These are phyloP conservation scores for Hepsetus odoe DNA, from an alignment of 2,113 vertebrate species.

Conservation along the genomic window DNA sequence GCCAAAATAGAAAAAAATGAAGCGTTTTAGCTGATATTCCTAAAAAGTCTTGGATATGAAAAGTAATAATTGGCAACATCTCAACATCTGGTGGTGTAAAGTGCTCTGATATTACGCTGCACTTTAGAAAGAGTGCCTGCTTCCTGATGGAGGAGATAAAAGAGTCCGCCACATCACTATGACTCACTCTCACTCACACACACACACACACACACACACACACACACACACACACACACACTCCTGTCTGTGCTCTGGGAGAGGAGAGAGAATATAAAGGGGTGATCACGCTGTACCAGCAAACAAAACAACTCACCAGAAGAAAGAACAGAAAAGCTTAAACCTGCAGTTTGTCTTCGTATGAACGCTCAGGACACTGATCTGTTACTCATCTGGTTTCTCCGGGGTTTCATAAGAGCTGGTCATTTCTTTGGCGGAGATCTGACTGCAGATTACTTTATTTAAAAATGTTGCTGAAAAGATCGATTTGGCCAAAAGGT, in stretches of 20 bases:
- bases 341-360: not conserved
- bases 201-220: conserved; percentile 1
- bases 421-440: too few relatives aligned
- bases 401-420: too few relatives aligned
- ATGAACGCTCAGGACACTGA: too few relatives aligned
- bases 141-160: conserved; percentile 30
- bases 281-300: not conserved
- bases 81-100: too few relatives aligned
- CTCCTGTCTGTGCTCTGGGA: not conserved
- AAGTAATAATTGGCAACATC: too few relatives aligned
- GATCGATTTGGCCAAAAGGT: too few relatives aligned
- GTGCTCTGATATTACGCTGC: not conserved
- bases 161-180: conserved; percentile 4
- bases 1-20: too few relatives aligned
- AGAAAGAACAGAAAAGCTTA: not conserved
- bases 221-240: not conserved
- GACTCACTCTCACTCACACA: conserved; percentile 5
- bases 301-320: conserved; percentile 1
- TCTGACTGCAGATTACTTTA: too few relatives aligned
- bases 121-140: not conserved
- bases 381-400: too few relatives aligned
- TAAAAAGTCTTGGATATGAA: too few relatives aligned
- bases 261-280: not conserved
- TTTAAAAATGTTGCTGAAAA: too few relatives aligned
- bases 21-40: too few relatives aligned